These are phyloP conservation scores for Romanomermis culicivorax DNA, from an alignment of 2,888 invertebrate species.

Conservation along the genomic window DNA sequence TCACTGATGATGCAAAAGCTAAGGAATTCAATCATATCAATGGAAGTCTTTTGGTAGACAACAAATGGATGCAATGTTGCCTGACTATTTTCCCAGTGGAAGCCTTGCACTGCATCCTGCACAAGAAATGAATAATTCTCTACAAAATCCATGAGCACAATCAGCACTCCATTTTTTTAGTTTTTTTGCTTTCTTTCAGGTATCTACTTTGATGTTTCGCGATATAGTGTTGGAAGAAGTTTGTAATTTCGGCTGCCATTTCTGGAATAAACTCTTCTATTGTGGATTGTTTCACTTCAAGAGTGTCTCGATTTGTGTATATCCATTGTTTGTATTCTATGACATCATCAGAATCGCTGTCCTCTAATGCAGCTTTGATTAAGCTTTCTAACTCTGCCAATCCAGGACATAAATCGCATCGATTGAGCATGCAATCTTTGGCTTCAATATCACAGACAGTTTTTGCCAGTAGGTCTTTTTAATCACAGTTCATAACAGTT, in stretches of 20 bases:
- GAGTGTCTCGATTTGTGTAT: background rate
- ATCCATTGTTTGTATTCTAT: background rate
- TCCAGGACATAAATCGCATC: background rate
- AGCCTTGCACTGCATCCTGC: background rate
- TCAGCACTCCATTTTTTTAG: background rate
- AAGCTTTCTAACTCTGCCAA: background rate
- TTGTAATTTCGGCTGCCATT: background rate
- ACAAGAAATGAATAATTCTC: background rate
- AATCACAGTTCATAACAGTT: background rate
- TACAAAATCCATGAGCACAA: background rate
- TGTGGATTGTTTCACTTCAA: background rate
- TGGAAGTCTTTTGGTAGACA: background rate
- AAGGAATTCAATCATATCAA: background rate
- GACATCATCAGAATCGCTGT: background rate
- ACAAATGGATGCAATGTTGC: background rate
- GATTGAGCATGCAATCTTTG: background rate
- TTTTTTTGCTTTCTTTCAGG: background rate
- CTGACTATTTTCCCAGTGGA: background rate
- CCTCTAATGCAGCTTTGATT: background rate
- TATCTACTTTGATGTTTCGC: background rate
- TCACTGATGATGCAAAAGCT: background rate
- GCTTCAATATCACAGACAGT: background rate
- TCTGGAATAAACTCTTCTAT: background rate
- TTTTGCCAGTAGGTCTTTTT: background rate
- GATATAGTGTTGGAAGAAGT: background rate